Percentiles rank a stretch among this genome's conserved stretches.
Conservation (phyloP, 2,797 vertebrate species). For the Gallinago stenura region DNA sequence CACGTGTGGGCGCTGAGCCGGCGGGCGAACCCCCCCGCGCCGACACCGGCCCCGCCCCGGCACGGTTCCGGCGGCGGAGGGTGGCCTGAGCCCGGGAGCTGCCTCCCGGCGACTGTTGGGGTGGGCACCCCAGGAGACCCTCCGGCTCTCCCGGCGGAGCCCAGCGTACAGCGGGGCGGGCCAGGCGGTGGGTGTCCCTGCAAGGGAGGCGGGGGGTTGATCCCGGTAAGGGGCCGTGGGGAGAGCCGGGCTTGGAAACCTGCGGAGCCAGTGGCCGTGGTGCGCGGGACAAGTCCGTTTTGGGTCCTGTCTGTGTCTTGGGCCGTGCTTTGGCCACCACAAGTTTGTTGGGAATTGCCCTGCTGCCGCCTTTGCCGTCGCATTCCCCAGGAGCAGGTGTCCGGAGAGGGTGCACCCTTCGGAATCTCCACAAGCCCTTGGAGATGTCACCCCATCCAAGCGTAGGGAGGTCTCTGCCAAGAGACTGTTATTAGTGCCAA, state of each 20-base stretch:
- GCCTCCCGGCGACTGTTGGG: neutral
- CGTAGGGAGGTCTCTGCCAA: neutral
- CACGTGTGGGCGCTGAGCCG: constrained; percentile 8
- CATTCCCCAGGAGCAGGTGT: rapidly evolving
- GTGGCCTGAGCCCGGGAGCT: neutral
- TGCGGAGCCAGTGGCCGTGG: no score
- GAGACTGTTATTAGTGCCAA: neutral
- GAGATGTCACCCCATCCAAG: neutral
- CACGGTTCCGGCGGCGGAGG: neutral
- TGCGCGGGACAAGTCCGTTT: rapidly evolving
- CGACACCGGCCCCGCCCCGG: neutral
- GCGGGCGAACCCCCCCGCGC: neutral
- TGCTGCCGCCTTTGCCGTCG: neutral
- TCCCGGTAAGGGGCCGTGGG: neutral
- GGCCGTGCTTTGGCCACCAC: rapidly evolving
- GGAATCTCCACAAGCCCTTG: rapidly evolving
- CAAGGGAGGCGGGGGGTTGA: neutral
- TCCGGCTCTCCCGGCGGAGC: no score
- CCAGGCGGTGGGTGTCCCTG: neutral
- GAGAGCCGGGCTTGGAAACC: neutral
- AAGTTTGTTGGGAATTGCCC: neutral
- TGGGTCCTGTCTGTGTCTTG: neutral
- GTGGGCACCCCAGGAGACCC: neutral
- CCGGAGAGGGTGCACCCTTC: rapidly evolving
- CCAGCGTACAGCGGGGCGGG: neutral